Evolutionary conservation across 2,113 vertebrate species (phyloP), one percentile per base, ranked within the genome.

Genomic region (Coturnix japonica): DNA sequence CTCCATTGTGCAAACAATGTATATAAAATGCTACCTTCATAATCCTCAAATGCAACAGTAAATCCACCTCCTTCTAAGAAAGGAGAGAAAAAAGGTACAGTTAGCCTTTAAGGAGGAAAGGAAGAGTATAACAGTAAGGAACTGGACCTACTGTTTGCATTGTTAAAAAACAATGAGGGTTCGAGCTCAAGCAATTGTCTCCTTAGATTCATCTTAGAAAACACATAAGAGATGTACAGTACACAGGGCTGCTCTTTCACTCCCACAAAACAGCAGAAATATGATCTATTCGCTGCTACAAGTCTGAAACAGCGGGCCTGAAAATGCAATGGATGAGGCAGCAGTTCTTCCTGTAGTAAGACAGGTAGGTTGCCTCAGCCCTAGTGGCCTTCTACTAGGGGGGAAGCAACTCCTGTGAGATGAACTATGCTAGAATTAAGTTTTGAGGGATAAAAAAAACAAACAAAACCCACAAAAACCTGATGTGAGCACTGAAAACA

Each of bases 391-490:
- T 54, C 2, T 12, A 49, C 28, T 39, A 12, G 13, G 84, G 5
- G 2, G 28, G 33, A 60, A 85, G 11, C 3, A 49, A 72, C 20
- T 49, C 16, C 33, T 35, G 3, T 17, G n/a, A 60, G 20, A 73
- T 20, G 17, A 66, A 22, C 53, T 49, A 31, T 31, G 8, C 30
- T 15, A 71, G 7, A 74, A 72, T 26, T 69, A 59, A 21, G n/a
- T 31, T 31, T 26, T 3, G 30, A 7, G 2, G 16, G 30, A 15
- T 11, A 33, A 8, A 54, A 39, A 37, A 43, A 10, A 0, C 37
- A 37, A 37, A 37, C 37, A 37, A 37, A 37, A 37, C 7, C 37
- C 37, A 37, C 37, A n/a, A 7, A 69, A 57, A 51, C 6, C 53
- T 11, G 7, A 0, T 12, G 46, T 8, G 13, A 81, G 44, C 15